Conservation (phyloP, 2,797 vertebrate genomes). For the Okamejei kenojei region DNA sequence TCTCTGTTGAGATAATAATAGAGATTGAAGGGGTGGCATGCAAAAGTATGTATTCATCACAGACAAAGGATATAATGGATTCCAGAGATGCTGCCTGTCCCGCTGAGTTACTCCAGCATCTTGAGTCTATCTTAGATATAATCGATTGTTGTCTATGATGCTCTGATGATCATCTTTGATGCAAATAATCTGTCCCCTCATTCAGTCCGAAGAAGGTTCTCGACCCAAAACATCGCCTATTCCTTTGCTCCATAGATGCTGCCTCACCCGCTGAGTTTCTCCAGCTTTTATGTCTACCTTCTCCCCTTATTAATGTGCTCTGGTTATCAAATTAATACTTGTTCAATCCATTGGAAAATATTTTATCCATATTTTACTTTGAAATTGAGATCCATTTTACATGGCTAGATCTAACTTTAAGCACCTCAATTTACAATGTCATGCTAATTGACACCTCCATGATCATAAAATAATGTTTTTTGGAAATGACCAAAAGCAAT, state of each 20-base stretch:
- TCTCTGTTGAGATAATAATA: not conserved
- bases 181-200: not conserved
- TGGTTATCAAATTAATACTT: constrained; percentile 14
- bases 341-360: not conserved
- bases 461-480: not conserved
- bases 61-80: not conserved
- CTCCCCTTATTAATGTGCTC: not conserved
- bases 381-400: not conserved
- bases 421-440: not conserved
- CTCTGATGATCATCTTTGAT: not conserved
- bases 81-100: too few species aligned
- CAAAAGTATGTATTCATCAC: not conserved
- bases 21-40: not conserved
- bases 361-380: not conserved
- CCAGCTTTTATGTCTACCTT: not conserved
- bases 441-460: not conserved
- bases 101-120: too few species aligned
- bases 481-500: not conserved
- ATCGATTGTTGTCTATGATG: not conserved
- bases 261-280: too few species aligned
- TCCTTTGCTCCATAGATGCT: too few species aligned
- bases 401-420: not conserved
- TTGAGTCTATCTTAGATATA: not conserved
- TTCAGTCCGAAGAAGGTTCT: too few species aligned
- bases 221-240: too few species aligned